Conservation (phyloP, 2,888 invertebrate genomes). For the Tanytarsus gracilentus region DNA sequence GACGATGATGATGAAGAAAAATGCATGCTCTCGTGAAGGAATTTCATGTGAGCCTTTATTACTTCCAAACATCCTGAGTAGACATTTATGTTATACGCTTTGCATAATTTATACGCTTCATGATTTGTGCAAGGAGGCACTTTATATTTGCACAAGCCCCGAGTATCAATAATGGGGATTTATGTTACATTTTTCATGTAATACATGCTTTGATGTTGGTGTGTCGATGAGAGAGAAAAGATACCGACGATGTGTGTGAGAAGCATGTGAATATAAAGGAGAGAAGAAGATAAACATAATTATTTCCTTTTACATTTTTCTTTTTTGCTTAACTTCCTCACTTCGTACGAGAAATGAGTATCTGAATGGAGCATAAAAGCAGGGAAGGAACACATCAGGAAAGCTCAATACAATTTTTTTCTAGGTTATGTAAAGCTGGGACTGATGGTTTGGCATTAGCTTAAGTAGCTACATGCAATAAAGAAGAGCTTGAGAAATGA, state of each 20-base stretch:
- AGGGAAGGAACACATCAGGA: too few species aligned
- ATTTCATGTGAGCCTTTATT: background rate
- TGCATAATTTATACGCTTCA: slow-evolving; percentile 16
- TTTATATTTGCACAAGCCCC: background rate
- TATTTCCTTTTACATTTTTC: slow-evolving; percentile 1
- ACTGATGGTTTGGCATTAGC: too few species aligned
- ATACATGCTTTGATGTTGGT: too few species aligned
- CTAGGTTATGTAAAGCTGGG: too few species aligned
- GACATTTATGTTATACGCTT: slow-evolving; percentile 11
- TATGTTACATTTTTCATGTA: too few species aligned
- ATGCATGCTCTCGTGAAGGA: background rate
- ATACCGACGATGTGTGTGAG: too few species aligned
- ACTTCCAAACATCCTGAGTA: background rate
- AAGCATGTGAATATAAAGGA: background rate
- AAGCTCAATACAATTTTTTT: too few species aligned
- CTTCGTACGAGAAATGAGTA: background rate
- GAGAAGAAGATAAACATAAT: background rate
- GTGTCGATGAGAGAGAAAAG: too few species aligned
- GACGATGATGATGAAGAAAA: too few species aligned
- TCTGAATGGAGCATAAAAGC: too few species aligned
- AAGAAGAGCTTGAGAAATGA: too few species aligned
- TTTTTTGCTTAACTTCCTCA: background rate
- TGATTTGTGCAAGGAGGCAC: slow-evolving; percentile 2
- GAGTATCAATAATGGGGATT: slow-evolving; percentile 16
- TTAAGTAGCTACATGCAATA: too few species aligned